These are phyloP conservation scores for Leuciscus waleckii DNA, from an alignment of 2,797 vertebrate species.

Conservation along the genomic window DNA sequence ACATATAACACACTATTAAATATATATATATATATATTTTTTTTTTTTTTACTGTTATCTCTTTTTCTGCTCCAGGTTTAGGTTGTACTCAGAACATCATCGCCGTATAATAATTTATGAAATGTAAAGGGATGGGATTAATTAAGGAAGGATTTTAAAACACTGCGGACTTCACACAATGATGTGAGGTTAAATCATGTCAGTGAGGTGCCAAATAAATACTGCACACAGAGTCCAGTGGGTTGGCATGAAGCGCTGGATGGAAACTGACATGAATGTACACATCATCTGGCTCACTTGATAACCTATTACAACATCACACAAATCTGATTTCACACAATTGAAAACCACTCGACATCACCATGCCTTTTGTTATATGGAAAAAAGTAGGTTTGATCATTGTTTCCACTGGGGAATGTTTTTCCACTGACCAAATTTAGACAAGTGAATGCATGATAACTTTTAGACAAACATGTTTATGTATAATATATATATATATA, in stretches of 20 bases:
- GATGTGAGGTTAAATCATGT: slow-evolving; percentile 41
- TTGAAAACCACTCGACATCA: not conserved
- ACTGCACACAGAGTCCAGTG: slow-evolving; percentile 16
- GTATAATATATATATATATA: not conserved
- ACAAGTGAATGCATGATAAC: not conserved
- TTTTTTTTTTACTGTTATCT: not conserved
- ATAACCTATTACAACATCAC: slow-evolving; percentile 27
- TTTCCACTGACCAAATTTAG: not conserved
- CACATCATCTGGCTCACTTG: slow-evolving; percentile 21
- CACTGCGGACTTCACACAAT: slow-evolving; percentile 37
- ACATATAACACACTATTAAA: slow-evolving; percentile 1
- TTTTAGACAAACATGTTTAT: not conserved
- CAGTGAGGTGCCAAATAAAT: slow-evolving; percentile 45
- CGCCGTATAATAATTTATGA: not conserved
- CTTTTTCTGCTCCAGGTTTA: not conserved
- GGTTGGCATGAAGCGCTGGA: slow-evolving; percentile 5
- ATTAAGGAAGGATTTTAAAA: slow-evolving; percentile 26
- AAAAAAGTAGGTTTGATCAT: not conserved
- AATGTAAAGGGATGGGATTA: slow-evolving; percentile 18
- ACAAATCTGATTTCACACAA: slow-evolving; percentile 7
- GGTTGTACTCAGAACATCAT: not conserved
- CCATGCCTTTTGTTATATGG: not conserved
- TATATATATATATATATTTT: not conserved
- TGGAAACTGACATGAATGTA: slow-evolving; percentile 23
- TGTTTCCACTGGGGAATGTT: not conserved